Base-by-base conservation (phyloP, 2,797 vertebrate genomes). In the Gadopsis bispinosus region DNA sequence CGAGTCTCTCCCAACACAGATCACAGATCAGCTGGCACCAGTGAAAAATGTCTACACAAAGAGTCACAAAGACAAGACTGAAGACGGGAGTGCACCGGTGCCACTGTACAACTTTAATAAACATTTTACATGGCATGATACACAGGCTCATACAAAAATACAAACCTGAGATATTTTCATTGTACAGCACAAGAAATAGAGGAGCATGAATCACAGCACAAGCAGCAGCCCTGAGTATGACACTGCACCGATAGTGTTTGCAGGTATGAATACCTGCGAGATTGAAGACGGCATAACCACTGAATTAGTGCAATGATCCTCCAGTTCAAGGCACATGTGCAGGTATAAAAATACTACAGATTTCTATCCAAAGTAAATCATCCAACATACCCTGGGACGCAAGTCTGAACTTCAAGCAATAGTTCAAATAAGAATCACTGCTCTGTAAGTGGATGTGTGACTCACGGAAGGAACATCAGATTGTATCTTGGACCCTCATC, bases 31-130 rank as follows among this genome's bases (percentile, higher is more conserved):
- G 26, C 37, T 33, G 19, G 37, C 16, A 58, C 19, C 0, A 4
- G 63, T 9, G 29, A 48, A 13, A 39, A 73, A 19, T 20, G 1
- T 60, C 31, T n/a, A 31, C n/a, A 74, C 6, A n/a, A 41, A 43
- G n/a, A 70, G 20, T 66, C n/a, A 47, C 14, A 3, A 29, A 64
- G 29, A 43, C 37, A 17, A 37, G 37, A 70, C 14, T 4, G n/a
- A 55, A 56, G 17, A 58, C 45, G 47, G 14, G 12, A 45, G 45
- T 26, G 14, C 1, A 29, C 1, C 19, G 20, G 0, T 35, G 43
- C 9, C 78, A 67, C 37, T 66, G 5, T 33, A 43, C 35, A 68
- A 56, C 39, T 85, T 89, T 90, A 84, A 83, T 86, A 17, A 66
- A 77, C 56, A 80, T 31, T 69, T 1, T 39, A 66, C 22, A 66